These are phyloP conservation scores for Erannis defoliaria DNA, from an alignment of 2,888 invertebrate genomes.

Conservation along the genomic window DNA sequence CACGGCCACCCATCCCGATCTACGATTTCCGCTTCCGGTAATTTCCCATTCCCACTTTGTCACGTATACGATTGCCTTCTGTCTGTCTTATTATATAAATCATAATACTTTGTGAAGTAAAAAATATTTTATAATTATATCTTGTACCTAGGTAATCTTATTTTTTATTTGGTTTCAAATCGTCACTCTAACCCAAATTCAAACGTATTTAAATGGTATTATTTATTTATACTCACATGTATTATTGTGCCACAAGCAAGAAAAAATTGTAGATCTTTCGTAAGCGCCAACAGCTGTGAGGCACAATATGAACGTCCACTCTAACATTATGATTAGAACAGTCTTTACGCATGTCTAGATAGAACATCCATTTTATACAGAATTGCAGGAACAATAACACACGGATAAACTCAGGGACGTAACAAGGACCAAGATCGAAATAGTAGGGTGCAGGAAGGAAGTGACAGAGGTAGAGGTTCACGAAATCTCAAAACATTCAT, in stretches of 20 bases:
- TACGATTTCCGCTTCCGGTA: too few species aligned
- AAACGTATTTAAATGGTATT: slow-evolving; percentile 28
- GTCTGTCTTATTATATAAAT: too few species aligned
- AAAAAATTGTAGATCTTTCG: slow-evolving; percentile 44
- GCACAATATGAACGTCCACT: slow-evolving; percentile 51
- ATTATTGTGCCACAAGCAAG: slow-evolving; percentile 68
- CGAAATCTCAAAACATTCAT: too few species aligned
- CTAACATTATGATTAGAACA: slow-evolving; percentile 47
- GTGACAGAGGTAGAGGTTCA: too few species aligned
- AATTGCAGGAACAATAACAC: neutral
- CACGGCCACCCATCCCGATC: too few species aligned
- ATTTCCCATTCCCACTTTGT: too few species aligned
- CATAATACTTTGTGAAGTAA: too few species aligned
- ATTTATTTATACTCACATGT: slow-evolving; percentile 59
- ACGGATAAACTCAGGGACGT: slow-evolving; percentile 10
- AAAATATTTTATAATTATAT: too few species aligned
- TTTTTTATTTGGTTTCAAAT: too few species aligned
- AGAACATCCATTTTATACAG: slow-evolving; percentile 17
- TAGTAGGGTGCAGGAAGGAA: too few species aligned
- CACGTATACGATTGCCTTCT: too few species aligned
- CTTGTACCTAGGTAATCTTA: too few species aligned
- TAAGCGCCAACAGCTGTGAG: slow-evolving; percentile 47
- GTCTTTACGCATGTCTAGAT: neutral
- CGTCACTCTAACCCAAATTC: slow-evolving; percentile 10
- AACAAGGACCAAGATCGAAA: slow-evolving; percentile 1